Evolutionary conservation across 2,797 vertebrate genomes (phyloP).

Genomic region (Apogon hyalosoma): DNA sequence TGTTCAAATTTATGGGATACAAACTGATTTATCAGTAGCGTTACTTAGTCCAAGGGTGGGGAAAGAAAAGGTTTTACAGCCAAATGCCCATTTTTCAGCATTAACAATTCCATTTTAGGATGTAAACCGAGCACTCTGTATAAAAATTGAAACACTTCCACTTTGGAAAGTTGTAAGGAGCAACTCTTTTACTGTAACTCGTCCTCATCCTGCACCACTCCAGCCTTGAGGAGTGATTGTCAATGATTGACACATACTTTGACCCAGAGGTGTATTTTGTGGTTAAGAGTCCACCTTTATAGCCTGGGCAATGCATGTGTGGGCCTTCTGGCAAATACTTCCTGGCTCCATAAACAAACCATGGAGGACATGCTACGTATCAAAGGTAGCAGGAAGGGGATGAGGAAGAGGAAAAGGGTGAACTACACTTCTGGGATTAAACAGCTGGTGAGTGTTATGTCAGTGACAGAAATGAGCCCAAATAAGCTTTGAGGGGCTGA

Average conservation of each 20-base stretch:
- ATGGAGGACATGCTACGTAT: slow-evolving; percentile 35
- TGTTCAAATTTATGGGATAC: slow-evolving; percentile 26
- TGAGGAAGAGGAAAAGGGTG: slow-evolving; percentile 39
- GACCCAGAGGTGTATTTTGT: slow-evolving; percentile 24
- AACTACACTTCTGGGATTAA: slow-evolving; percentile 53
- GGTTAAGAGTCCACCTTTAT: slow-evolving; percentile 40
- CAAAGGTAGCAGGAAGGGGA: slow-evolving; percentile 41
- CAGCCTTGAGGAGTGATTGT: slow-evolving; percentile 15
- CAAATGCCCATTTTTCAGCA: not conserved
- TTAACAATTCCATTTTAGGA: no score
- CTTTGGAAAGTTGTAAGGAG: not conserved
- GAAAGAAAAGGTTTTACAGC: not conserved
- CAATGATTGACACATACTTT: slow-evolving; percentile 28
- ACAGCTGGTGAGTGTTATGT: slow-evolving; percentile 38
- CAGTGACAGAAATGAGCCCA: slow-evolving; percentile 33
- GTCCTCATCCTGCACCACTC: slow-evolving; percentile 6
- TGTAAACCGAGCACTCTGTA: no score
- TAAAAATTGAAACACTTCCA: no score
- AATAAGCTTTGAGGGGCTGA: slow-evolving; percentile 14
- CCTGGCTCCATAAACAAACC: slow-evolving; percentile 59
- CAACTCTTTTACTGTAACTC: slow-evolving; percentile 3
- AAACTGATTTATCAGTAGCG: slow-evolving; percentile 35
- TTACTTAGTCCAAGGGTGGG: slow-evolving; percentile 11
- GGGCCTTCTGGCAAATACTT: slow-evolving; percentile 42
- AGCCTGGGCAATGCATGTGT: slow-evolving; percentile 39